Conservation (phyloP, 1,140 invertebrate genomes). For the Camponotus vicinus region DNA sequence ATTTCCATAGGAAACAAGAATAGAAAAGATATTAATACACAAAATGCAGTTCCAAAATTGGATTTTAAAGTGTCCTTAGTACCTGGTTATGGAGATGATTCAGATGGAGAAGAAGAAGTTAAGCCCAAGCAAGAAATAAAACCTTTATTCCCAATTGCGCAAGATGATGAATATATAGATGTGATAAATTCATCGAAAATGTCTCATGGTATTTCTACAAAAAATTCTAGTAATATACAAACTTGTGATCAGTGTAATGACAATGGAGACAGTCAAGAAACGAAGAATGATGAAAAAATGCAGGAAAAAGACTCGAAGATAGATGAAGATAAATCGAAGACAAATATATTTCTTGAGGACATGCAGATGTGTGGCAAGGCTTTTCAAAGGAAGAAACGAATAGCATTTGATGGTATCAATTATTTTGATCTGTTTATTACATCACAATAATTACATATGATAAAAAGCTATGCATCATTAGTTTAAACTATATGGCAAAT, state of each 20-base stretch:
- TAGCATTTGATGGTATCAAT: conserved; percentile 83
- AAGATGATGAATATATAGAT: conserved; percentile 58
- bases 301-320: conserved; percentile 21
- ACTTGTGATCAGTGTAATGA: conserved; percentile 48
- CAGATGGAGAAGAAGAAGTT: conserved; percentile 86
- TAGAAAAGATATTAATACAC: conserved; percentile 35
- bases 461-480: background rate
- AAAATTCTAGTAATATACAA: conserved; percentile 60
- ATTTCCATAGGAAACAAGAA: background rate
- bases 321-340: conserved; percentile 75
- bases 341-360: conserved; percentile 83
- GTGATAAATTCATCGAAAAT: conserved; percentile 12
- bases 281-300: conserved; percentile 39
- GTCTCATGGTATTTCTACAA: conserved; percentile 45
- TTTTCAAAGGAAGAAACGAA: conserved; percentile 83
- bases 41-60: conserved; percentile 19
- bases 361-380: conserved; percentile 80
- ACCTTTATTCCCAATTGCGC: conserved; percentile 84
- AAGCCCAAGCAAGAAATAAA: conserved; percentile 66
- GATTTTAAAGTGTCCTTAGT: conserved; percentile 85
- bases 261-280: conserved; percentile 75
- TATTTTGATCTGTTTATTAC: background rate
- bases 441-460: background rate
- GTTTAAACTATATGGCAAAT: background rate
- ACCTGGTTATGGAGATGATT: conserved; percentile 87